Evolutionary conservation across 2,888 invertebrate species (phyloP), one percentile per base, ranked within the genome.

Genomic region (Globia sparganii): DNA sequence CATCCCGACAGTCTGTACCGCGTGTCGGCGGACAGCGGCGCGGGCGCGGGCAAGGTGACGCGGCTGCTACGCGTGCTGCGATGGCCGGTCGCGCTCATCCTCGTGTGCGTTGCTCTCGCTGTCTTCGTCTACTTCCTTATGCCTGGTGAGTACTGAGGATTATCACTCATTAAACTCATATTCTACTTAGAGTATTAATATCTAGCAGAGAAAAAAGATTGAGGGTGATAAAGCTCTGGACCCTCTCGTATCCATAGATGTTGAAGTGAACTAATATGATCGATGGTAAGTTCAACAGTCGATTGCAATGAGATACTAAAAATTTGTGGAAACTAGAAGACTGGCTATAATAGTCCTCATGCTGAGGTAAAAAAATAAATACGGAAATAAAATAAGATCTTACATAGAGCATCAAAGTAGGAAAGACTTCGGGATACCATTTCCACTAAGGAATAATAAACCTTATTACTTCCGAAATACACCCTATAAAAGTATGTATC

Each of bases 1-100:
- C 96, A 97, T 72, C 97, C 97, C 28, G 97, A 97, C 91, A 96
- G 96, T 87, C 90, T 97, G 85, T 97, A 96, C 91, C 93, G 97
- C 25, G 96, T 97, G 86, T 89, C 94, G 5, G 84, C 92, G 6
- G 91, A 90, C 75, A 87, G 87, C 72, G 89, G 90, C 75, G 82
- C 90, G 6, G 90, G 90, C n/a, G 89, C 88, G 21, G 90, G 92
- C 85, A 94, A 92, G 85, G 71, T 94, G 83, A 86, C 92, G 72
- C 91, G 93, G 8, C 90, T 91, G 25, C 90, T 96, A 81, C 94
- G 96, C 56, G 80, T 96, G 74, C 90, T 97, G 76, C 93, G 97
- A 72, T 97, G 97, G 97, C 96, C 97, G 0, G 89, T 94, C 2
- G 96, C 97, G 0, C 94, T 97, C 21, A 78, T 96, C 70, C 90